Base-by-base conservation (phyloP, 2,888 invertebrate genomes). In the Platycnemis pennipes region DNA sequence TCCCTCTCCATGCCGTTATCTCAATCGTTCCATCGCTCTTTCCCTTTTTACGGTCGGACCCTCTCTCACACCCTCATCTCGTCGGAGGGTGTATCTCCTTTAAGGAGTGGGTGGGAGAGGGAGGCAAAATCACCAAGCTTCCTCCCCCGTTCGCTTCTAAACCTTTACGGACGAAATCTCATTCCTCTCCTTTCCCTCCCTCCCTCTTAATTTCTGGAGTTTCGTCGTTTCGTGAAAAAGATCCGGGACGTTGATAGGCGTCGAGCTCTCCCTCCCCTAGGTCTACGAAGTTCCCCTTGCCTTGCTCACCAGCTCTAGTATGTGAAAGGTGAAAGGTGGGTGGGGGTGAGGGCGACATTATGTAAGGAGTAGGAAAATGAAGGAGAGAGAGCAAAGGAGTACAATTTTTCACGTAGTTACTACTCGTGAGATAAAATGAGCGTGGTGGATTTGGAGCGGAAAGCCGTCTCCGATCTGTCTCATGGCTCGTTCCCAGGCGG, bases 21-120 rank as follows among this genome's bases (percentile, higher is more conserved):
- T 89, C 37, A 37, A 56, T 89, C 89, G 89, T 56, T 56, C 89
- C 22, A 56, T 89, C 89, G 46, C 49, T 89, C 53, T 56, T 89
- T 26, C 63, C 53, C 26, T 49, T 53, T 49, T 88, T 88, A 31
- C 53, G 31, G 53, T 26, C 63, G 3, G 63, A 63, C 3, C 49
- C 53, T 45, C 88, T n/a, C 88, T 49, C 49, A 49, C 49, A 88
- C 46, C 49, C 49, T 89, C 42, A 19, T 63, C 26, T n/a, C n/a
- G 63, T n/a, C 3, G 5, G 26, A n/a, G 19, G 63, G 63, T 63
- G 63, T n/a, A n/a, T 63, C 26, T 63, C 53, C 53, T 53, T 53
- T 53, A 5, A 53, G 53, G 53, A n/a, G n/a, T n/a, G n/a, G n/a
- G n/a, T n/a, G n/a, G n/a, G n/a, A n/a, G n/a, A n/a, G n/a, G n/a